A percentile compares a stretch with the other conserved stretches of the same genome.
Evolutionary conservation across 2,113 vertebrate species (phyloP).

Genomic region (Anoplopoma fimbria): DNA sequence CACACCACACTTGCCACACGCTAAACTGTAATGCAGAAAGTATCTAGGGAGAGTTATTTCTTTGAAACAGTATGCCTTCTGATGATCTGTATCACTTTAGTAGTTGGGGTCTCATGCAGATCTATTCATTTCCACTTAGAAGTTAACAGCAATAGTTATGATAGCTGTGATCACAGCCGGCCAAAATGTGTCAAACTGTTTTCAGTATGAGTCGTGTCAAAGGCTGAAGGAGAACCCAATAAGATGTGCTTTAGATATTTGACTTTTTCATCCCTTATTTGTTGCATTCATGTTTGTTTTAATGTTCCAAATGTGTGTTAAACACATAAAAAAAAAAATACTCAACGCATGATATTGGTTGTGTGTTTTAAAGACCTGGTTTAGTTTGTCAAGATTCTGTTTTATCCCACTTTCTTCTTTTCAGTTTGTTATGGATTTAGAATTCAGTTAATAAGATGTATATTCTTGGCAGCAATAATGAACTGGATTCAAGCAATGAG

Average conservation of each 20-base stretch:
- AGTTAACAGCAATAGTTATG: neutral
- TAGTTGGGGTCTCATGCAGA: neutral
- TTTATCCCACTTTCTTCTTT: constrained; percentile 10
- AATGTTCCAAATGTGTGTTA: neutral
- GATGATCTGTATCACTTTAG: neutral
- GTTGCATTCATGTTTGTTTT: neutral
- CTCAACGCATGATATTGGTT: neutral
- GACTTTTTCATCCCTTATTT: neutral
- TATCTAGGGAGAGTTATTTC: neutral
- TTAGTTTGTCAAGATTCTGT: neutral
- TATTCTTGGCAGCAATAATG: constrained; percentile 63
- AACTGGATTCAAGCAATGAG: constrained; percentile 28
- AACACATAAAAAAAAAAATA: neutral
- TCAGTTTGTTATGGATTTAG: constrained; percentile 2
- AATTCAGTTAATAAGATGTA: constrained; percentile 23
- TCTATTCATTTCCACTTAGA: neutral
- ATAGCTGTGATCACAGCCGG: neutral
- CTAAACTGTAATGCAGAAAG: neutral
- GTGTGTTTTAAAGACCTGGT: neutral
- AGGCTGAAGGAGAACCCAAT: neutral
- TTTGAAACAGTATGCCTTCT: neutral
- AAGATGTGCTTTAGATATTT: constrained; percentile 16
- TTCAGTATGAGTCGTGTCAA: neutral
- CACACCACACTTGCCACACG: too few species aligned
- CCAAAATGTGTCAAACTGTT: constrained; percentile 3